phyloP scores from a whole-genome alignment of 2,888 invertebrate species.

The Epirrhoe tristata region DNA sequence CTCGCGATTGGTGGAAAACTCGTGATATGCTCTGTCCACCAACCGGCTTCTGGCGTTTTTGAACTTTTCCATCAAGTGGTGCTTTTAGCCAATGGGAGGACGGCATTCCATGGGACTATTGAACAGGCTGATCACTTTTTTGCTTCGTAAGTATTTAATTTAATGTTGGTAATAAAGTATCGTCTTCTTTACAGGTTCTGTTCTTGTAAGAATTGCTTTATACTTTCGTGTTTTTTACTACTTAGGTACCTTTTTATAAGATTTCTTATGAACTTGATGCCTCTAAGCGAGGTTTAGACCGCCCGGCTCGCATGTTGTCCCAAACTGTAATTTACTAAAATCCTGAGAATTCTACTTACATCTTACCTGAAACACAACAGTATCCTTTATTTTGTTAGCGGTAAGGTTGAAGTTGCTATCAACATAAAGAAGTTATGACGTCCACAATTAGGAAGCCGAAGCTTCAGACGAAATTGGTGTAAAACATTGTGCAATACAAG shows the following conservation, averaged over 20 bases:
- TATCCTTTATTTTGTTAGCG: neutral
- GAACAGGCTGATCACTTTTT: constrained; percentile 89
- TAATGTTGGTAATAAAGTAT: too few species aligned
- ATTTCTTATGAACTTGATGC: too few species aligned
- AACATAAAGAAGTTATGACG: neutral
- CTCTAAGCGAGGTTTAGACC: too few species aligned
- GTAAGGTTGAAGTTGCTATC: neutral
- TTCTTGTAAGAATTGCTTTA: too few species aligned
- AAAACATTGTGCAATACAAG: constrained; percentile 34
- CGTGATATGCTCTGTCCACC: constrained; percentile 95
- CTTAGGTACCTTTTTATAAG: too few species aligned
- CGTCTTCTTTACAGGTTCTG: too few species aligned
- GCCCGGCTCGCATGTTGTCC: too few species aligned
- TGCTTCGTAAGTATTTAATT: constrained; percentile 83
- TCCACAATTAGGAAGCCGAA: neutral
- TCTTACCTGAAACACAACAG: neutral
- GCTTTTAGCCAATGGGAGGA: constrained; percentile 90
- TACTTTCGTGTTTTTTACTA: too few species aligned
- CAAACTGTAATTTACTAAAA: too few species aligned
- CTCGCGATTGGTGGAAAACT: constrained; percentile 90
- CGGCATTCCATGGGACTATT: constrained; percentile 92
- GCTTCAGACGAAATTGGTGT: neutral
- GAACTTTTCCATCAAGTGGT: constrained; percentile 93
- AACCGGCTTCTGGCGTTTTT: constrained; percentile 94
- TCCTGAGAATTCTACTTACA: neutral